phyloP scores from a whole-genome alignment of 2,113 vertebrate species.

The Myiopsitta monachus region DNA sequence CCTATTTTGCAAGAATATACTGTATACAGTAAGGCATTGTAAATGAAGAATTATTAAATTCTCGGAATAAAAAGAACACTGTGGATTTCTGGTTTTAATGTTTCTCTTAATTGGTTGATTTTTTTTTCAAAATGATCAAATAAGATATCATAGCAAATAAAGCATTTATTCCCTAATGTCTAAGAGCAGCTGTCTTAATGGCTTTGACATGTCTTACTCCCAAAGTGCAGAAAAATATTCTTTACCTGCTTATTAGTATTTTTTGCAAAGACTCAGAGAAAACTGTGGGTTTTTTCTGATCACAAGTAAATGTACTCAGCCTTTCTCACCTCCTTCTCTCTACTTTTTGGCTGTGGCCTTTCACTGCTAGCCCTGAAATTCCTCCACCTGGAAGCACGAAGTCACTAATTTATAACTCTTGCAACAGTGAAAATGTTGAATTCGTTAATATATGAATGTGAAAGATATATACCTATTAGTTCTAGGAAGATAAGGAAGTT shows the following conservation, averaged over 20 bases:
- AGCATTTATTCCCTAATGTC: not conserved
- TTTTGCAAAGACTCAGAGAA: not conserved
- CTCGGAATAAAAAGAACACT: not conserved
- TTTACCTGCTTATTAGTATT: rapidly evolving
- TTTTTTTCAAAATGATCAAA: not conserved
- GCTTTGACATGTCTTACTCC: not conserved
- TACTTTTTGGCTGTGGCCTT: not conserved
- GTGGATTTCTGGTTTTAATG: not conserved
- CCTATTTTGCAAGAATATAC: not conserved
- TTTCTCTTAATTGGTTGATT: not conserved
- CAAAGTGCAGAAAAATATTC: not conserved
- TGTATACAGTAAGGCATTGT: not conserved
- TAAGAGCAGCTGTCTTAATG: not conserved
- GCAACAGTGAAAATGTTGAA: not conserved
- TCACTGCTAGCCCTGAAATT: not conserved
- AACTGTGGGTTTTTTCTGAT: not conserved
- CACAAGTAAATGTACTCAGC: not conserved
- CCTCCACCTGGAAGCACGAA: not conserved
- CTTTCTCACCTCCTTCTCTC: not conserved
- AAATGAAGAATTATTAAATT: not conserved
- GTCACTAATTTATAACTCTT: not conserved
- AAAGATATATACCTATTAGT: not conserved
- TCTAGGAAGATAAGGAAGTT: not conserved
- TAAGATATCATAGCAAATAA: not conserved
- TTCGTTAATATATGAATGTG: not conserved